A percentile compares a stretch with the other conserved stretches of the same genome.
phyloP scores from a whole-genome alignment of 2,888 invertebrate species.

The Tipula confusa region DNA sequence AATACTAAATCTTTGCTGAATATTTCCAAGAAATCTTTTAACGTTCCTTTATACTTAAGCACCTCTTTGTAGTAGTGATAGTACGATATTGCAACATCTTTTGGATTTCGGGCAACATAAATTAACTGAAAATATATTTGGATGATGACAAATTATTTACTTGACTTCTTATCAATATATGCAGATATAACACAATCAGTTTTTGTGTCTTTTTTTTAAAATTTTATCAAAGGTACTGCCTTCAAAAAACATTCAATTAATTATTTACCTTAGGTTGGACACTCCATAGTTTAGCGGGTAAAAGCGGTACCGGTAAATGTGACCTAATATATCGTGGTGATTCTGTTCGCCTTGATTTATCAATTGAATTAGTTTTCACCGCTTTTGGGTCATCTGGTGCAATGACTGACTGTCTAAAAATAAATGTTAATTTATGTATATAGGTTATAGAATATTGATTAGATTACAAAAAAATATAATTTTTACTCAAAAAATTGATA shows the following conservation, averaged over 20 bases:
- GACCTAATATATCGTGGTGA: constrained; percentile 68
- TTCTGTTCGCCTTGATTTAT: neutral
- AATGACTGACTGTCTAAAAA: neutral
- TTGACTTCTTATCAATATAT: neutral
- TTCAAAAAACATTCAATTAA: neutral
- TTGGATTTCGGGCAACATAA: constrained; percentile 83
- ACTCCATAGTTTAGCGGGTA: constrained; percentile 60
- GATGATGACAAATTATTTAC: neutral
- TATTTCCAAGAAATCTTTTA: constrained; percentile 71
- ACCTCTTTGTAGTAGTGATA: constrained; percentile 76
- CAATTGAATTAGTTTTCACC: neutral
- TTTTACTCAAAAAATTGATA: neutral
- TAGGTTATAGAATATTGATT: neutral
- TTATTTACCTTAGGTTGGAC: constrained; percentile 58
- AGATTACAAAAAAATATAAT: neutral
- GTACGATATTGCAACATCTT: constrained; percentile 84
- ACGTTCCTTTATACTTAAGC: constrained; percentile 60
- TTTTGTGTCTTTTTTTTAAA: neutral
- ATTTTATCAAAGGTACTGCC: neutral
- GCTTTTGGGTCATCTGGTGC: neutral
- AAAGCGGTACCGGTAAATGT: constrained; percentile 66
- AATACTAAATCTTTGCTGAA: constrained; percentile 65
- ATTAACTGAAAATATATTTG: constrained; percentile 55
- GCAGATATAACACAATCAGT: neutral
- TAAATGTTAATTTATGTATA: no score